Evolutionary conservation across 2,797 vertebrate species (phyloP).

Genomic region (Pygocentrus nattereri): DNA sequence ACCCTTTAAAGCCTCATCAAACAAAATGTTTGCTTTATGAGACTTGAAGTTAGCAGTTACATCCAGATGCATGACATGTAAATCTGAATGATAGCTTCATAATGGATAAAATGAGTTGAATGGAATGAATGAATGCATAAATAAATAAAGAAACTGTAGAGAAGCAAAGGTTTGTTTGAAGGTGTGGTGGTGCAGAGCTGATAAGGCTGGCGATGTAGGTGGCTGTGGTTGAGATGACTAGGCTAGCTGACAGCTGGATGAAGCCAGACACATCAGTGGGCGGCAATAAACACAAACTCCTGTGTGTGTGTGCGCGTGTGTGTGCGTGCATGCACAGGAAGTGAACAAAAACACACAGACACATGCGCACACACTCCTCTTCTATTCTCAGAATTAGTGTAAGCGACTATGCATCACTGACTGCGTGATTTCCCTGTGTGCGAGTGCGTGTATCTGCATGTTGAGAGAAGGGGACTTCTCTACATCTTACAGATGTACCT

Average conservation of each 20-base stretch:
- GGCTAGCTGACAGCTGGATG: conserved; percentile 49
- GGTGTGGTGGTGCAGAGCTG: neutral
- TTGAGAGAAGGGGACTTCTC: conserved; percentile 54
- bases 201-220: conserved; percentile 9
- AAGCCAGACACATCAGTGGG: conserved; percentile 21
- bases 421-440: conserved; percentile 78
- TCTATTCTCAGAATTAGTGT: conserved; percentile 79
- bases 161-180: neutral
- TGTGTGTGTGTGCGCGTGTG: conserved; percentile 34
- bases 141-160: neutral
- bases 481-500: conserved; percentile 39
- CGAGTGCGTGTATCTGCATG: conserved; percentile 36
- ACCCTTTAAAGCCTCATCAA: neutral
- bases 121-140: neutral
- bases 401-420: conserved; percentile 61
- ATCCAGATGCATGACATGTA: neutral
- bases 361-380: conserved; percentile 61
- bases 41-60: neutral
- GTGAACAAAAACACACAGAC: conserved; percentile 62
- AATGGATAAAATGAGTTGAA: neutral
- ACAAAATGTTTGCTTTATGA: neutral
- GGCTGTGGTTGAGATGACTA: conserved; percentile 47
- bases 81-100: neutral
- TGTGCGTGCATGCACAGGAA: conserved; percentile 70
- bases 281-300: conserved; percentile 37